Percentiles rank a stretch among this genome's conserved stretches.
These are phyloP conservation scores for Meloidogyne exigua DNA, from an alignment of 1,140 invertebrate genomes.

Conservation along the genomic window DNA sequence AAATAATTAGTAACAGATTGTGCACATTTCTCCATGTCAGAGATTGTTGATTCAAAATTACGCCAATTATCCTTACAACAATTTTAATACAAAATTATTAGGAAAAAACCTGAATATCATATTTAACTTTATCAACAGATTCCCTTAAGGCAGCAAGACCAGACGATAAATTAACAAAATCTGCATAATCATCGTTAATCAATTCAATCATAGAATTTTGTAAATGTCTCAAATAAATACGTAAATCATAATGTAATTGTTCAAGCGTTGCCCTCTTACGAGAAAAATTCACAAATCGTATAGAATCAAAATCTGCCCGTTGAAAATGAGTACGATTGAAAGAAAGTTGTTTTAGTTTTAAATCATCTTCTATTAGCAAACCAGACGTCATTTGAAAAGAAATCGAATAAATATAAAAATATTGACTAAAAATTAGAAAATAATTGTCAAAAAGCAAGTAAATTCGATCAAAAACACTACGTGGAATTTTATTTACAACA, in stretches of 20 bases:
- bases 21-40: conserved; percentile 35
- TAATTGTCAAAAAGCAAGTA: too few relatives aligned
- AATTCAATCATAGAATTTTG: conserved; percentile 89
- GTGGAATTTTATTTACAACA: too few relatives aligned
- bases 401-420: too few relatives aligned
- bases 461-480: too few relatives aligned
- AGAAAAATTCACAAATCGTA: conserved; percentile 74
- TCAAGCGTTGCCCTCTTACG: conserved; percentile 81
- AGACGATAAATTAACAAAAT: conserved; percentile 91
- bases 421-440: too few relatives aligned
- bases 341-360: conserved; percentile 29
- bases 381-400: background rate
- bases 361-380: background rate
- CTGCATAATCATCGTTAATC: conserved; percentile 93
- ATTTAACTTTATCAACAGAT: conserved; percentile 52
- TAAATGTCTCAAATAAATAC: conserved; percentile 82
- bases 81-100: conserved; percentile 7
- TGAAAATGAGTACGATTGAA: conserved; percentile 57
- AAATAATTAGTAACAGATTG: conserved; percentile 42
- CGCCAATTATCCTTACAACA: conserved; percentile 36
- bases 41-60: conserved; percentile 37
- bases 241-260: conserved; percentile 82
- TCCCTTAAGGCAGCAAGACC: conserved; percentile 72
- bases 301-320: conserved; percentile 81
- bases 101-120: conserved; percentile 46